Evolutionary conservation across 2,113 vertebrate genomes (phyloP).

Genomic region (Notothenia rossii): DNA sequence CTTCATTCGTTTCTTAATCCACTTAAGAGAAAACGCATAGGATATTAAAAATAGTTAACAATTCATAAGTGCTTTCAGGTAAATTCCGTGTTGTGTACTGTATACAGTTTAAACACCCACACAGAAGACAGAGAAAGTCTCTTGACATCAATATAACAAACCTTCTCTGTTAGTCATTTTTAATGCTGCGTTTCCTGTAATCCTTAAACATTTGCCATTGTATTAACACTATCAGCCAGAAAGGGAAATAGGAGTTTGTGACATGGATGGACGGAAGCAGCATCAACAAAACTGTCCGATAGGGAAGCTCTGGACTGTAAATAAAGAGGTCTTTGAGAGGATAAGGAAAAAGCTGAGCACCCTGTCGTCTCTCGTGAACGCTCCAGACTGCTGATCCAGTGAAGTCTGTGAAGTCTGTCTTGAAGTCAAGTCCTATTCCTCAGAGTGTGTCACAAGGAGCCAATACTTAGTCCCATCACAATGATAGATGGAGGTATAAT

Average conservation of each 20-base stretch:
- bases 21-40: conserved; percentile 9
- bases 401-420: conserved; percentile 77
- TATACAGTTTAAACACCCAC: conserved; percentile 24
- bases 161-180: neutral
- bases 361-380: conserved; percentile 63
- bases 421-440: conserved; percentile 79
- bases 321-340: conserved; percentile 63
- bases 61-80: conserved; percentile 26
- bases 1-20: conserved; percentile 22
- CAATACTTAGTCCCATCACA: conserved; percentile 82
- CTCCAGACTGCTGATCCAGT: conserved; percentile 74
- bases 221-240: conserved; percentile 11
- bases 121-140: neutral
- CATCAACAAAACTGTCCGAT: conserved; percentile 24
- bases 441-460: conserved; percentile 81
- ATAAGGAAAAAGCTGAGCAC: conserved; percentile 61
- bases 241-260: conserved; percentile 19
- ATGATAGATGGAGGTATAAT: conserved; percentile 86
- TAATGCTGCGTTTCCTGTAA: conserved; percentile 15
- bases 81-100: neutral
- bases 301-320: conserved; percentile 48
- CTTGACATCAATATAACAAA: neutral
- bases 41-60: conserved; percentile 22
- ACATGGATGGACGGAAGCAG: conserved; percentile 23
- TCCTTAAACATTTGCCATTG: conserved; percentile 4